These are phyloP conservation scores for Pimpla rufipes DNA, from an alignment of 2,888 invertebrate species.

Conservation along the genomic window DNA sequence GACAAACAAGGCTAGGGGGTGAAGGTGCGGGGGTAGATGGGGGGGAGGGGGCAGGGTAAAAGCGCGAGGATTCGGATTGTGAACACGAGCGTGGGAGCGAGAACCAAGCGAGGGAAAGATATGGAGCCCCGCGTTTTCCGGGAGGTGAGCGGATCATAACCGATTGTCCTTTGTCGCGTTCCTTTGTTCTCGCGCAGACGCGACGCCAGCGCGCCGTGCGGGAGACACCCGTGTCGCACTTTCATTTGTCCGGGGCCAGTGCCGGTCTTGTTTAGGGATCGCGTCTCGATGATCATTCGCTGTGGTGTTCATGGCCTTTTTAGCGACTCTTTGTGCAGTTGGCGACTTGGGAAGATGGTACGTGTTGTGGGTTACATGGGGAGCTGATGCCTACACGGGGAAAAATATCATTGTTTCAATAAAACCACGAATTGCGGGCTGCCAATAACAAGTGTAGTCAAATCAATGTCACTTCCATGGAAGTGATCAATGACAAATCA, in stretches of 20 bases:
- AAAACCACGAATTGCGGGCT: too few species aligned
- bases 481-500: too few species aligned
- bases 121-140: conserved; percentile 40
- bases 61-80: conserved; percentile 21
- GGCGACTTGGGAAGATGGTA: too few species aligned
- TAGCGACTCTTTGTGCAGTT: neutral
- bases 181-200: conserved; percentile 73
- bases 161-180: conserved; percentile 78
- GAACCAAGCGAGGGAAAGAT: conserved; percentile 26
- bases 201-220: conserved; percentile 41
- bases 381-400: too few species aligned
- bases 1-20: neutral
- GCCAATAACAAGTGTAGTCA: too few species aligned
- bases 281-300: conserved; percentile 32
- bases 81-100: conserved; percentile 38
- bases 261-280: conserved; percentile 70
- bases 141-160: conserved; percentile 75
- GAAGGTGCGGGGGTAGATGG: too few species aligned
- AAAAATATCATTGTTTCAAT: too few species aligned
- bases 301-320: conserved; percentile 24
- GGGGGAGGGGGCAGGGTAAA: neutral
- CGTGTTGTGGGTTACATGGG: too few species aligned
- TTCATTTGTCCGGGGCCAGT: conserved; percentile 44
- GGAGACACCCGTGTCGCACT: conserved; percentile 20
- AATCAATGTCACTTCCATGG: too few species aligned